Conservation (phyloP, 2,797 vertebrate genomes). For the Erpetoichthys calabaricus region DNA sequence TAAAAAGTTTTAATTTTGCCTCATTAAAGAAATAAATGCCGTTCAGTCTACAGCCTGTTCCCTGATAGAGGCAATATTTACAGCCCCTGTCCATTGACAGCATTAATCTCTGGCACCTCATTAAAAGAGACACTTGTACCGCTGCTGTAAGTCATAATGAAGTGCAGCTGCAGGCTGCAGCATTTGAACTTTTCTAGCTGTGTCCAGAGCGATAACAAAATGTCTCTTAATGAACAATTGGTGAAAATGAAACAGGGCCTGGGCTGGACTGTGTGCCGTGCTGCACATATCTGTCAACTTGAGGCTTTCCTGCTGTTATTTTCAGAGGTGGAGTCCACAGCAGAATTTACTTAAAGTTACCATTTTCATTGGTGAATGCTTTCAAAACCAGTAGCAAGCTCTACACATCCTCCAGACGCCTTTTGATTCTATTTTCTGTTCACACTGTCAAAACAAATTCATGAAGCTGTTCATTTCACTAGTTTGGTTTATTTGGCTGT, state of each 20-base stretch:
- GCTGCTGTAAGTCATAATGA: conserved; percentile 9
- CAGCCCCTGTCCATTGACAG: conserved; percentile 5
- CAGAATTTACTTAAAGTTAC: too few relatives aligned
- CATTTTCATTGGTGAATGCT: too few relatives aligned
- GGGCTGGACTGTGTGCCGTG: not conserved
- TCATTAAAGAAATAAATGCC: conserved; percentile 1
- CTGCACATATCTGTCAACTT: not conserved
- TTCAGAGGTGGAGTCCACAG: too few relatives aligned
- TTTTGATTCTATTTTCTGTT: too few relatives aligned
- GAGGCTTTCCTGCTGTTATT: too few relatives aligned
- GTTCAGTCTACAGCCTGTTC: not conserved
- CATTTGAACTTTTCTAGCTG: conserved; percentile 3
- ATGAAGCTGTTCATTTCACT: too few relatives aligned
- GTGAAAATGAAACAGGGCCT: conserved; percentile 2
- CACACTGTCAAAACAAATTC: too few relatives aligned
- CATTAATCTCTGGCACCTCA: conserved; percentile 12
- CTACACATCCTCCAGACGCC: too few relatives aligned
- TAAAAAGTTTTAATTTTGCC: not conserved
- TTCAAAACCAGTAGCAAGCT: too few relatives aligned
- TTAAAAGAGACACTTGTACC: conserved; percentile 9
- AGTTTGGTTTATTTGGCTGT: too few relatives aligned
- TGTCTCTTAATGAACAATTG: conserved; percentile 12
- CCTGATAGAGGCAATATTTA: conserved; percentile 6
- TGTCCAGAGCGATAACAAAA: conserved; percentile 12
- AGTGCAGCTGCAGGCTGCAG: conserved; percentile 12